Evolutionary conservation across 64 coral and sea anemone genomes (phyloP).

Genomic region (Astreopora myriophthalma): DNA sequence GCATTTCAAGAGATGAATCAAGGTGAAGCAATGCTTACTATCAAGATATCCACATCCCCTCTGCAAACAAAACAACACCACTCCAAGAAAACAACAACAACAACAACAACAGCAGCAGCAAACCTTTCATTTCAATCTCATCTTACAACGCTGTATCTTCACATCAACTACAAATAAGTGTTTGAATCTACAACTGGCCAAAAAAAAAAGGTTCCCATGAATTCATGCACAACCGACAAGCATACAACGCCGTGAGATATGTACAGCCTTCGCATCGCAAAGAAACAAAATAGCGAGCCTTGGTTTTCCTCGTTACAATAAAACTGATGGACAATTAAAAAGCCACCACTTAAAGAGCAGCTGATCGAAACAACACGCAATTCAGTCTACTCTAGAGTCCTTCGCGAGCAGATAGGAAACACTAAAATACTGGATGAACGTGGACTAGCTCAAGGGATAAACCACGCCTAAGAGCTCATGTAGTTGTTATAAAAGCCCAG

Average conservation of each 20-base stretch:
- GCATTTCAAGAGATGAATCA: background rate
- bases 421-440: background rate
- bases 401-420: background rate
- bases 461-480: background rate
- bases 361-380: background rate
- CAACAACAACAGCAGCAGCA: background rate
- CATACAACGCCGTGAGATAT: background rate
- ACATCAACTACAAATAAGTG: background rate
- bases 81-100: conserved; percentile 16
- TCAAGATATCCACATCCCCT: background rate
- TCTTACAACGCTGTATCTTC: background rate
- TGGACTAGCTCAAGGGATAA: background rate
- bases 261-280: background rate
- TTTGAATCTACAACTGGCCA: background rate
- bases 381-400: too few relatives aligned
- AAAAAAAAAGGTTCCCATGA: background rate
- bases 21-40: background rate
- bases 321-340: background rate
- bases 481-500: background rate
- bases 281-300: background rate
- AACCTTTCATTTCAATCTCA: conserved; percentile 8
- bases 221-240: background rate
- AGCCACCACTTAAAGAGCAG: background rate
- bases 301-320: background rate
- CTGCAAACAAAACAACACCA: background rate